Percentiles rank a stretch among this genome's conserved stretches.
Evolutionary conservation across 2,113 vertebrate genomes (phyloP).

Genomic region (Aegithalos caudatus): DNA sequence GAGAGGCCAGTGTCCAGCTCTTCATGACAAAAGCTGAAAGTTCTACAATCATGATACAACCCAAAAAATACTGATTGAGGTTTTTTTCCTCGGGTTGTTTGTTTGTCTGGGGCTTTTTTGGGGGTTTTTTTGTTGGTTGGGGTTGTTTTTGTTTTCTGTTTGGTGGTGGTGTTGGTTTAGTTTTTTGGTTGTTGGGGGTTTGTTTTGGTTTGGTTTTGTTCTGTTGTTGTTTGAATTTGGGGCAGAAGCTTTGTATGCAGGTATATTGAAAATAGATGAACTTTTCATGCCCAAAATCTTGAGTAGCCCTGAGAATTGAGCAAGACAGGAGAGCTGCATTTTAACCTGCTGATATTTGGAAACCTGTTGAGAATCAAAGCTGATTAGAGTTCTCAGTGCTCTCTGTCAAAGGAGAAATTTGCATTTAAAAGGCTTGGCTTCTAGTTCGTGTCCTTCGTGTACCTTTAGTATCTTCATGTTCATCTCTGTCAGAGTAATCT

Average conservation of each 20-base stretch:
- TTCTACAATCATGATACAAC: not conserved
- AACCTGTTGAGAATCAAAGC: not conserved
- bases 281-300: not conserved
- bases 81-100: fast-evolving
- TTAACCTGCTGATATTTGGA: not conserved
- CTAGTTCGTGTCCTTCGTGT: not conserved
- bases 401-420: not conserved
- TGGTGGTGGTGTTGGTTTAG: not conserved
- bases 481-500: not conserved
- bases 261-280: not conserved
- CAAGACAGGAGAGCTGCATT: not conserved
- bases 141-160: not conserved
- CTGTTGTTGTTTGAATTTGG: not conserved
- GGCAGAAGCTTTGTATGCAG: not conserved
- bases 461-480: not conserved
- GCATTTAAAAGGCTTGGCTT: not conserved
- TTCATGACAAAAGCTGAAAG: not conserved
- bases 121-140: not conserved
- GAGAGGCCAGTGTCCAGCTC: not conserved
- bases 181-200: not conserved
- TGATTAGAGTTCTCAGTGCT: not conserved
- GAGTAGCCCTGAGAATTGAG: not conserved
- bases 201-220: not conserved
- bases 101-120: not conserved
- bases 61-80: not conserved